A percentile compares a stretch with the other conserved stretches of the same genome.
Conservation (phyloP, 1,140 invertebrate genomes). For the Plectrocnemia conspersa region DNA sequence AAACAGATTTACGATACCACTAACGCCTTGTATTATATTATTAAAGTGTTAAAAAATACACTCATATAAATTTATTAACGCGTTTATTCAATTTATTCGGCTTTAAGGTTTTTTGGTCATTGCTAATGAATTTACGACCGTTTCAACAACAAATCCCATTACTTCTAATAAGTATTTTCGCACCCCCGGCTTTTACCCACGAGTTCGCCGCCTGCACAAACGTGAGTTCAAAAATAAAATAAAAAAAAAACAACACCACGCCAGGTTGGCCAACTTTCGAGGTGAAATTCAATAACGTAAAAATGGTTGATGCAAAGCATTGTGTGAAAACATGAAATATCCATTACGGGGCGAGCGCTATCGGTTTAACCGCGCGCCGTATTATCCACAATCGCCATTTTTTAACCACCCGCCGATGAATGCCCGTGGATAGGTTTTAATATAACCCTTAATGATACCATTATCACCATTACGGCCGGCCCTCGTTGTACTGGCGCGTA, state of each 20-base stretch:
- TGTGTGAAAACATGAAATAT: constrained; percentile 10
- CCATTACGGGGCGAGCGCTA: constrained; percentile 1
- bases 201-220: not conserved
- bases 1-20: no score
- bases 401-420: not conserved
- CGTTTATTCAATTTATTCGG: no score
- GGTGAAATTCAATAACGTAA: constrained; percentile 14
- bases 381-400: not conserved
- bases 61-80: no score
- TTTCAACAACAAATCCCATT: constrained; percentile 6
- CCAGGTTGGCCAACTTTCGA: not conserved
- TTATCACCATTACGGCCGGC: no score
- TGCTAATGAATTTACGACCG: constrained; percentile 4
- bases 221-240: no score
- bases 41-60: no score
- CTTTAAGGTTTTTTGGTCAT: not conserved
- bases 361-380: constrained; percentile 1
- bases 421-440: no score
- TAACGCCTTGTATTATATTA: no score
- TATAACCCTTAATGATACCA: no score
- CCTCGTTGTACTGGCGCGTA: no score
- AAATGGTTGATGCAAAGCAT: constrained; percentile 12
- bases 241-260: no score
- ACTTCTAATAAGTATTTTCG: constrained; percentile 1
- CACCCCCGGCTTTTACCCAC: not conserved